Evolutionary conservation across 2,797 vertebrate species (phyloP).

Genomic region (Urosaurus nigricauda): DNA sequence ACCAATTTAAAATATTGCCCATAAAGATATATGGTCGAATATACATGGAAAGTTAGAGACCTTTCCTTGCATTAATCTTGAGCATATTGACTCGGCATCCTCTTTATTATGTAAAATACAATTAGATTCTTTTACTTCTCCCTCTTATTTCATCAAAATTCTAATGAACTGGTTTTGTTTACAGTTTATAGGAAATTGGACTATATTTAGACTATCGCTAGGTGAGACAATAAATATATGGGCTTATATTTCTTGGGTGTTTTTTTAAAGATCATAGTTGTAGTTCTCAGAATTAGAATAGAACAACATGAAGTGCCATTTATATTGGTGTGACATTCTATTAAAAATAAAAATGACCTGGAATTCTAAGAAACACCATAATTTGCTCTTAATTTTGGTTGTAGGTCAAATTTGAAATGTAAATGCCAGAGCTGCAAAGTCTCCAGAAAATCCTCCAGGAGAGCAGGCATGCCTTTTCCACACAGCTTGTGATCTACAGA

Average conservation of each 20-base stretch:
- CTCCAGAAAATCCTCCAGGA: slow-evolving; percentile 14
- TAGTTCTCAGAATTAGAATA: slow-evolving; percentile 31
- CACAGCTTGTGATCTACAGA: neutral
- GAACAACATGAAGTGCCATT: slow-evolving; percentile 14
- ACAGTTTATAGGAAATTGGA: slow-evolving; percentile 49
- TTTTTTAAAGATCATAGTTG: slow-evolving; percentile 33
- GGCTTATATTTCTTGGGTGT: slow-evolving; percentile 22
- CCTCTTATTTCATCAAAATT: slow-evolving; percentile 66
- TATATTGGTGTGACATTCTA: slow-evolving; percentile 31
- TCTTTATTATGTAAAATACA: slow-evolving; percentile 16
- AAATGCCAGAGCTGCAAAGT: slow-evolving; percentile 16
- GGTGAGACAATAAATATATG: slow-evolving; percentile 19
- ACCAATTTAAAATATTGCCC: slow-evolving; percentile 32
- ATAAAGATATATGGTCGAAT: slow-evolving; percentile 20
- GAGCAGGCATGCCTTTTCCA: neutral
- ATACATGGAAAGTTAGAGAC: slow-evolving; percentile 24
- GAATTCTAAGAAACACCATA: neutral
- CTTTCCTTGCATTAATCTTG: slow-evolving; percentile 5
- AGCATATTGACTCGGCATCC: slow-evolving; percentile 34
- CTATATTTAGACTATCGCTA: slow-evolving; percentile 40
- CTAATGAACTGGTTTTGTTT: slow-evolving; percentile 55
- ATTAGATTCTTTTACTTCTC: slow-evolving; percentile 43
- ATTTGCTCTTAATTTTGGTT: slow-evolving; percentile 30
- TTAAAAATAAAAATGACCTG: slow-evolving; percentile 7
- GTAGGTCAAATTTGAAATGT: slow-evolving; percentile 20